Base-by-base conservation (phyloP, 2,888 invertebrate genomes). In the Rotaria magnacalcarata region DNA sequence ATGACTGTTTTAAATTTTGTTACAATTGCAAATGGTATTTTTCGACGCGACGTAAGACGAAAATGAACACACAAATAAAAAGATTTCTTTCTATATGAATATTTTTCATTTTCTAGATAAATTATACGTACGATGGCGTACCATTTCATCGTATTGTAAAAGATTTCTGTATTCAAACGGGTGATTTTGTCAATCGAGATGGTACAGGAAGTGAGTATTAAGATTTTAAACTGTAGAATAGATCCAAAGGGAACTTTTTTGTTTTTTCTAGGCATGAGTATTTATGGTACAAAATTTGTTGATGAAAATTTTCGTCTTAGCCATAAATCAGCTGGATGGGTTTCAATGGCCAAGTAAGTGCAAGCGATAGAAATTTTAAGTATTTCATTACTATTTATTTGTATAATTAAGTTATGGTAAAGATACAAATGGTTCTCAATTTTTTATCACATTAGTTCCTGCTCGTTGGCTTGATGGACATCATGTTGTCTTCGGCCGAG, bases 271-370 rank as follows among this genome's bases (percentile, higher is more conserved):
- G 91, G 90, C 41, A 88, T 88, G 75, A 90, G 90, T 88, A 90
- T 91, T 88, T 91, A 89, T 87, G 91, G 91, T 16, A 88, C 89
- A 41, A 89, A 88, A 74, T 91, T 91, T 88, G 89, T 89, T 85
- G 91, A 91, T 88, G 91, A 91, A 87, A 89, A 90, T 88, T 91
- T 90, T 88, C 86, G 88, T 85, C 87, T 91, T 86, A 90, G 89
- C 86, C 91, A 91, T 88, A 88, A 89, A 52, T 89, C 89, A 34
- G 88, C 89, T 11, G 91, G 91, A 24, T 90, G 90, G 88, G 89
- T 91, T 16, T 89, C 91, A 86, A 91, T 91, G 91, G 91, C 91
- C 16, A 91, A 91, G 88, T 90, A 90, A 87, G 91, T 91, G 34
- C 87, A 87, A 85, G 90, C 91, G 88, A 90, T 24, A 19, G 21